A percentile compares a stretch with the other conserved stretches of the same genome.
phyloP scores from a whole-genome alignment of 2,113 vertebrate species.

The Haliaeetus leucogaster region DNA sequence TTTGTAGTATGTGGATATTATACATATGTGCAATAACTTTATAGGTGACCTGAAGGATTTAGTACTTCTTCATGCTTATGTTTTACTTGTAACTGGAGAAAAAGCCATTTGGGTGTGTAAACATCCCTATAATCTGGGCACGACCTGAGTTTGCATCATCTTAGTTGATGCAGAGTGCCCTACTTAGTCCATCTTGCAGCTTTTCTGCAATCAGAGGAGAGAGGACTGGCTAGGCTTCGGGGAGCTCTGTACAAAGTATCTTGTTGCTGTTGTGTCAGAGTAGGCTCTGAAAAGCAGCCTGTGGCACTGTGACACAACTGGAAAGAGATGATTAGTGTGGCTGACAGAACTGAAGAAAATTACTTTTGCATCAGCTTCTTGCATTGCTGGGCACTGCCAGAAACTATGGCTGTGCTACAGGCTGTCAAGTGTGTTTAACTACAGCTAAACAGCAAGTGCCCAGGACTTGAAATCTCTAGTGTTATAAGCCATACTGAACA shows the following conservation, averaged over 20 bases:
- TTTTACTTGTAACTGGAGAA: background rate
- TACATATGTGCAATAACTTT: background rate
- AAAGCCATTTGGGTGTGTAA: background rate
- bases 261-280: background rate
- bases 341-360: background rate
- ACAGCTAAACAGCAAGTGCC: background rate
- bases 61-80: background rate
- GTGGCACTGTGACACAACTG: background rate
- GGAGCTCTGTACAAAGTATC: background rate
- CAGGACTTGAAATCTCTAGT: background rate
- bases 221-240: fast-evolving
- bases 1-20: background rate
- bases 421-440: background rate
- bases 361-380: background rate
- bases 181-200: background rate
- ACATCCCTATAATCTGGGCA: no score
- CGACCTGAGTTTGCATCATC: background rate
- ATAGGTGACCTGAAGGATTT: background rate
- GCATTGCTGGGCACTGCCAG: background rate
- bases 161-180: background rate
- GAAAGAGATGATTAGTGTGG: background rate
- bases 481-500: background rate
- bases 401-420: background rate
- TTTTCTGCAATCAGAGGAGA: fast-evolving
- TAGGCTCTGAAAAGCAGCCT: background rate